Percentiles rank a stretch among this genome's conserved stretches.
These are phyloP conservation scores for Ichneumoninae sp. DNA, from an alignment of 2,888 invertebrate genomes.

Conservation along the genomic window DNA sequence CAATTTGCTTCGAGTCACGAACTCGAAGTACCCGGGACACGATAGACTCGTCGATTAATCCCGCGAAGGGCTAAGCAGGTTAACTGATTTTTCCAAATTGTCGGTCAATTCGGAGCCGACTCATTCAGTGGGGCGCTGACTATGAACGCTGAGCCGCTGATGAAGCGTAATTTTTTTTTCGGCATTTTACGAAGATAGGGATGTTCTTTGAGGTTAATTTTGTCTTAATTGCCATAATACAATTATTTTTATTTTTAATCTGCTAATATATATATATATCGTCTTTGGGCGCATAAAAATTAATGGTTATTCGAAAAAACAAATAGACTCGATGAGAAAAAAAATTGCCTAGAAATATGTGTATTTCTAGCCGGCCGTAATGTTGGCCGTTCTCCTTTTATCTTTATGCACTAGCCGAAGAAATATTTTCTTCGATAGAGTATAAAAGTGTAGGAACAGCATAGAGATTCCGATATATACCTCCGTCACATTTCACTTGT, in stretches of 20 bases:
- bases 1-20: conserved; percentile 59
- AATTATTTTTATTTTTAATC: too few species aligned
- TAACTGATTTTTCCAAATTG: conserved; percentile 2
- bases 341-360: background rate
- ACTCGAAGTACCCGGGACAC: conserved; percentile 25
- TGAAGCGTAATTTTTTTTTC: background rate
- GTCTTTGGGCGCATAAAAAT: too few species aligned
- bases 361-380: background rate
- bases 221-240: background rate
- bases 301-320: too few species aligned
- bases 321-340: background rate
- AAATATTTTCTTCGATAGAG: conserved; percentile 33
- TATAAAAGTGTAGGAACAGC: conserved; percentile 45
- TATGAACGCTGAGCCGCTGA: background rate
- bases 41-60: conserved; percentile 2
- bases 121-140: background rate
- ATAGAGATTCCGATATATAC: conserved; percentile 53
- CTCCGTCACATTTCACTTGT: conserved; percentile 64
- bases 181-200: background rate
- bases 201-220: background rate
- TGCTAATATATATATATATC: too few species aligned
- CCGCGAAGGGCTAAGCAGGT: background rate
- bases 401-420: conserved; percentile 22
- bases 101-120: background rate
- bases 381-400: conserved; percentile 11